Evolutionary conservation across 2,797 vertebrate genomes (phyloP).

Genomic region (Corythornis leucogaster): DNA sequence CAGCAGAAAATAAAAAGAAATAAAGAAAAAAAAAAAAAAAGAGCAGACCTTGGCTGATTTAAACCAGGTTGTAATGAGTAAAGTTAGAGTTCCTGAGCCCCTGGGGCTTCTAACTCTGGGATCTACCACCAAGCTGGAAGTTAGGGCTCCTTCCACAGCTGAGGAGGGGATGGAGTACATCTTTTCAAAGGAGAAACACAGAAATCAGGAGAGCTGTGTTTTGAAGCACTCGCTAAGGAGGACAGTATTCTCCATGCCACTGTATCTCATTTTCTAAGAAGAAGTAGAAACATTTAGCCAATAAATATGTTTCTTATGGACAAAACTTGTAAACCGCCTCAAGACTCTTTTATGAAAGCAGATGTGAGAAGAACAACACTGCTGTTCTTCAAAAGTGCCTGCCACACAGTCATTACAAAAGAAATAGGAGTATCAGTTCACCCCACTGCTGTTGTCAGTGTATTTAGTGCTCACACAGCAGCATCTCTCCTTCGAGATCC

Average conservation of each 20-base stretch:
- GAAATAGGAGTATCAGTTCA: neutral
- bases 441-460: neutral
- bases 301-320: neutral
- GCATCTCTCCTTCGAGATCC: neutral
- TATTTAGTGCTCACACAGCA: neutral
- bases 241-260: neutral
- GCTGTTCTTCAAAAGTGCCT: neutral
- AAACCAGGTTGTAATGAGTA: neutral
- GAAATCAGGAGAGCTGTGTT: neutral
- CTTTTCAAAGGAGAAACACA: neutral
- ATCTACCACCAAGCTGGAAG: neutral
- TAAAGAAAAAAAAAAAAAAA: neutral
- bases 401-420: neutral
- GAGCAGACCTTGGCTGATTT: neutral
- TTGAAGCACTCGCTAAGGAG: neutral
- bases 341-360: neutral
- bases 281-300: neutral
- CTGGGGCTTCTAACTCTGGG: neutral
- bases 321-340: neutral
- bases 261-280: neutral
- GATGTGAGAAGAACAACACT: neutral
- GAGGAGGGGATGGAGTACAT: neutral
- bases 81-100: neutral
- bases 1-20: too few relatives aligned
- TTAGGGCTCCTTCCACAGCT: neutral